These are phyloP conservation scores for Danio aesculapii DNA, from an alignment of 2,797 vertebrate species.

Conservation along the genomic window DNA sequence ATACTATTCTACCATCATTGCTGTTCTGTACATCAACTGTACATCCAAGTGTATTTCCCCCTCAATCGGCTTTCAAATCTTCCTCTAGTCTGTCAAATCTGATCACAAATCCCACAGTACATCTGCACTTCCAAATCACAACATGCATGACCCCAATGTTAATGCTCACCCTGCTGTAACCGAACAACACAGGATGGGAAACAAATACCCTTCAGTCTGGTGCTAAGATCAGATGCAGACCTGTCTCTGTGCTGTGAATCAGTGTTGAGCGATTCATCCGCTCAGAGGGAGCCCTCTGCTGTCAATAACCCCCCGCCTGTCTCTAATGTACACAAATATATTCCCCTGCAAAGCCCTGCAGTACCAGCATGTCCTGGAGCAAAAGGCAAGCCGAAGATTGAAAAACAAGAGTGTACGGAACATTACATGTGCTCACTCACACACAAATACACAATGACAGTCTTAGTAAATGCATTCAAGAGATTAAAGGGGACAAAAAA, in stretches of 20 bases:
- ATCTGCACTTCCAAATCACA: conserved; percentile 21
- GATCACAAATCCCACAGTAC: conserved; percentile 20
- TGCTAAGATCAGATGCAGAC: background rate
- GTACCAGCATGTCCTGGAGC: conserved; percentile 48
- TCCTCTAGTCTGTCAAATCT: conserved; percentile 9
- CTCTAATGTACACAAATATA: conserved; percentile 61
- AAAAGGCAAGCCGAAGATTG: conserved; percentile 47
- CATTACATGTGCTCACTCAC: background rate
- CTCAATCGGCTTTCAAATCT: background rate
- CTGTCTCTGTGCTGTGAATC: conserved; percentile 57
- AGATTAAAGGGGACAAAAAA: background rate
- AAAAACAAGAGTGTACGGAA: conserved; percentile 41
- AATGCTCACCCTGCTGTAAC: conserved; percentile 40
- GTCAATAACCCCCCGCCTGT: conserved; percentile 49
- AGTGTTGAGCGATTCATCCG: conserved; percentile 59
- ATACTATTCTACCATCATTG: background rate
- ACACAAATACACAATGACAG: background rate
- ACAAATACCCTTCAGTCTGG: conserved; percentile 53
- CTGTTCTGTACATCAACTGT: background rate
- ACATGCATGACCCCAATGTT: conserved; percentile 14
- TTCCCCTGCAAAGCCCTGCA: conserved; percentile 57
- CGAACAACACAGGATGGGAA: conserved; percentile 52
- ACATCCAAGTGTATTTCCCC: background rate
- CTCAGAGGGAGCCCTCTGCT: conserved; percentile 76
- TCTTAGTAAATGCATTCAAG: background rate